Percentiles rank a stretch among this genome's conserved stretches.
phyloP scores from a whole-genome alignment of 2,888 invertebrate species.

The Bimastos eiseni region DNA sequence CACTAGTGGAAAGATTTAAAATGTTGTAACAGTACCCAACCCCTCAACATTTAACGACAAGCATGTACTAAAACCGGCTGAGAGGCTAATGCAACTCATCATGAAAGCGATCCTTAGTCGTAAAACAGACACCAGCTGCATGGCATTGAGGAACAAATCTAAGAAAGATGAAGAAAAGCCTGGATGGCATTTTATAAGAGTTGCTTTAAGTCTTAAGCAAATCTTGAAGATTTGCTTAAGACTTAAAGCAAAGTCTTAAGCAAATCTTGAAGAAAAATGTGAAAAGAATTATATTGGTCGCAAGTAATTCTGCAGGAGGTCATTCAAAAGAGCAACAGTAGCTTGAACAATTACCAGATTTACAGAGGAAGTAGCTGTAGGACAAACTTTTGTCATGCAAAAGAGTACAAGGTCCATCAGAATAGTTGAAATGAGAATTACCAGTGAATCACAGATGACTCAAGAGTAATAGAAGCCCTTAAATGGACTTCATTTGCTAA shows the following conservation, averaged over 20 bases:
- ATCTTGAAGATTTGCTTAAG: neutral
- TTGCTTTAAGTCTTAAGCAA: neutral
- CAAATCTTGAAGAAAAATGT: neutral
- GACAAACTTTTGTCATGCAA: neutral
- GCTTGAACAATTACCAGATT: neutral
- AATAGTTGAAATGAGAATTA: neutral
- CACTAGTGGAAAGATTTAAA: too few relatives aligned
- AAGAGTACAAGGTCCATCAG: neutral
- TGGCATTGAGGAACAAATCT: neutral
- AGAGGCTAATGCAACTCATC: too few relatives aligned
- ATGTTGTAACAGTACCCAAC: too few relatives aligned
- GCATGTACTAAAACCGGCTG: too few relatives aligned
- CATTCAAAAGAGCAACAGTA: neutral
- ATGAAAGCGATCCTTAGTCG: too few relatives aligned
- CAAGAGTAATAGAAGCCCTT: too few relatives aligned
- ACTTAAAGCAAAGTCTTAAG: neutral
- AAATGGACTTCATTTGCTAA: too few relatives aligned
- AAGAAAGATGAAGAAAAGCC: neutral
- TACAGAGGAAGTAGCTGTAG: neutral
- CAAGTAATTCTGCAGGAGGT: neutral
- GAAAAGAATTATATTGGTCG: neutral
- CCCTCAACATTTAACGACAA: too few relatives aligned
- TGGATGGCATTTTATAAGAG: neutral
- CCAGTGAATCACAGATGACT: too few relatives aligned
- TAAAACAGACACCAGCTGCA: neutral